These are phyloP conservation scores for Myanophis thanlyinensis DNA, from an alignment of 2,113 vertebrate species.

Conservation along the genomic window DNA sequence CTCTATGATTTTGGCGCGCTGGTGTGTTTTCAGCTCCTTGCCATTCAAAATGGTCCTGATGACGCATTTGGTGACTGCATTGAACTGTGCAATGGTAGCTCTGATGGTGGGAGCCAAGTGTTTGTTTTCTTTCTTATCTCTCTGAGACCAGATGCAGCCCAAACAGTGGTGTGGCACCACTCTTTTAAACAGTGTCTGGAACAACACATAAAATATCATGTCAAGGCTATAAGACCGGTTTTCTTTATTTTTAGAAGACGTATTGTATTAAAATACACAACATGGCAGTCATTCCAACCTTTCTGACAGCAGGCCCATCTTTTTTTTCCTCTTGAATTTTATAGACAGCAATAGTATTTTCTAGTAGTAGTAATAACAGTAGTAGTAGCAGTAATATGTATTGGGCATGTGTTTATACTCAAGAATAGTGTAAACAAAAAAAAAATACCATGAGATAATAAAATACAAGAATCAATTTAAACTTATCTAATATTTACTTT, in stretches of 20 bases:
- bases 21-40: constrained; percentile 81
- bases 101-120: constrained; percentile 85
- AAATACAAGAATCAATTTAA: neutral
- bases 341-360: neutral
- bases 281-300: neutral
- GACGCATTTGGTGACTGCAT: constrained; percentile 87
- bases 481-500: neutral
- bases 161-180: constrained; percentile 93
- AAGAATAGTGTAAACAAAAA: neutral
- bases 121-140: constrained; percentile 90
- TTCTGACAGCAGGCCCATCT: neutral
- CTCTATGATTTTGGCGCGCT: constrained; percentile 88
- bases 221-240: neutral
- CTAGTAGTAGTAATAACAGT: neutral
- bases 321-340: neutral
- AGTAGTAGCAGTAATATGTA: neutral
- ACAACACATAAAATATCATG: constrained; percentile 29
- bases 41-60: constrained; percentile 83
- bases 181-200: constrained; percentile 89
- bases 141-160: constrained; percentile 90
- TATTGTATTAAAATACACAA: neutral
- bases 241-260: neutral
- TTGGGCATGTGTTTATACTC: neutral
- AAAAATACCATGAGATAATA: neutral
- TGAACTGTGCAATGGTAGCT: constrained; percentile 94